Base-by-base conservation (phyloP, 2,113 vertebrate species). In the Panthera uncia region DNA sequence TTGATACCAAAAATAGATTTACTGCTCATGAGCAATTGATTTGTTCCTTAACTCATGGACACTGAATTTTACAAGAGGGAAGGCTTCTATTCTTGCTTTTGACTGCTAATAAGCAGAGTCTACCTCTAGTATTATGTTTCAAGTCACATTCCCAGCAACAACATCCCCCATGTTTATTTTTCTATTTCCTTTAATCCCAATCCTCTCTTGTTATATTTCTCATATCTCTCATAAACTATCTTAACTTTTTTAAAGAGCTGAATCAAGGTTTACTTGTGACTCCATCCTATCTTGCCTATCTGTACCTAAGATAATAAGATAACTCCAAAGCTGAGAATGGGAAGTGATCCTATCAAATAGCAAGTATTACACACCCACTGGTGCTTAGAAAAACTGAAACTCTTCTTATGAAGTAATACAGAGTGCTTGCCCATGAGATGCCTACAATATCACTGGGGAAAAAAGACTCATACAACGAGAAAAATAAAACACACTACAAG, bases 1-100 rank as follows among this genome's bases (percentile, higher is more conserved):
- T 96, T 93, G 33, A 91, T 36, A 95, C 73, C 65, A 79, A 95
- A 97, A 95, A 83, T 92, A 96, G 80, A 89, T n/a, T 86, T 95
- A 93, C 6, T 86, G 38, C n/a, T 91, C 55, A 86, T 65, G 52
- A 89, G n/a, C 14, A 95, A 91, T 82, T 91, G 78, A 55, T 85
- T 93, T 55, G 13, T 48, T 73, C 63, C 50, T 71, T 63, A 94
- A 92, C 79, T 91, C 88, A 76, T n/a, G 18, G 7, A 73, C 36
- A 74, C 7, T 85, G 52, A 38, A 89, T 92, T 89, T 93, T 91
- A 21, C 48, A 68, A 84, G 48, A 91, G n/a, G 91, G 25, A 68
- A 73, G 66, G 0, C 48, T 88, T 63, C 50, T 16, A 3, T 57
- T 38, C 82, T 92, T 63, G 61, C 68, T 41, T 92, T 50, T 81